phyloP scores from a whole-genome alignment of 1,140 invertebrate species.

The Eulimnadia texana region DNA sequence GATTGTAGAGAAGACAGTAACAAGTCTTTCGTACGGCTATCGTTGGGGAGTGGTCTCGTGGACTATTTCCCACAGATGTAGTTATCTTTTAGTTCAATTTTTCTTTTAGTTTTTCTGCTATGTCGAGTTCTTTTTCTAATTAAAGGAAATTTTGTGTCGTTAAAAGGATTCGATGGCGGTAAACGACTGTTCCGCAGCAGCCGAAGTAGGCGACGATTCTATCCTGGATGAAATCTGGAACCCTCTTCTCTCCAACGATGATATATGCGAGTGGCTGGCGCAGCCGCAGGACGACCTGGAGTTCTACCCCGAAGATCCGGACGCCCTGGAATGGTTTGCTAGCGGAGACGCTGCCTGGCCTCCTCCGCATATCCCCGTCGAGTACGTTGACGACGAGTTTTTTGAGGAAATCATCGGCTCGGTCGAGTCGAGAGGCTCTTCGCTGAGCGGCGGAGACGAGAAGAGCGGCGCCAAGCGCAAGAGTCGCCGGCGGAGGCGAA shows the following conservation, averaged over 20 bases:
- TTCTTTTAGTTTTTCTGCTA: too few relatives aligned
- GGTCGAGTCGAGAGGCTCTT: conserved; percentile 15
- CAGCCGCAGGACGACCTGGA: conserved; percentile 1
- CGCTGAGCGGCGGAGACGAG: not conserved
- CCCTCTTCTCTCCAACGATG: not conserved
- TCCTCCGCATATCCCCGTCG: conserved; percentile 20
- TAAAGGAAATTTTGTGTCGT: not conserved
- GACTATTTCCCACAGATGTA: too few relatives aligned
- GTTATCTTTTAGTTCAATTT: too few relatives aligned
- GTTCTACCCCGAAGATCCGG: conserved; percentile 3
- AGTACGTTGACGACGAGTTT: conserved; percentile 24
- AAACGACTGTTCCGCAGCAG: not conserved
- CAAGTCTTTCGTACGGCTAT: too few relatives aligned
- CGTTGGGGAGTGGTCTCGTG: too few relatives aligned
- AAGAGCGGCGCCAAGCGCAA: conserved; percentile 1
- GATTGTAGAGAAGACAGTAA: too few relatives aligned
- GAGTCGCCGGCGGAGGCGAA: conserved; percentile 16
- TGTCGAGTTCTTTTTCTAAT: too few relatives aligned
- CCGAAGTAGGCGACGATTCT: conserved; percentile 12
- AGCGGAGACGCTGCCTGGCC: conserved; percentile 3
- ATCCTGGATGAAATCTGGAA: conserved; percentile 11
- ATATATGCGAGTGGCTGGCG: conserved; percentile 13
- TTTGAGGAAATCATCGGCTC: conserved; percentile 24
- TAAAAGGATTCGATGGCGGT: not conserved
- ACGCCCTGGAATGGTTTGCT: not conserved